Evolutionary conservation across 2,797 vertebrate genomes (phyloP).

Genomic region (Anisognathus igniventris): DNA sequence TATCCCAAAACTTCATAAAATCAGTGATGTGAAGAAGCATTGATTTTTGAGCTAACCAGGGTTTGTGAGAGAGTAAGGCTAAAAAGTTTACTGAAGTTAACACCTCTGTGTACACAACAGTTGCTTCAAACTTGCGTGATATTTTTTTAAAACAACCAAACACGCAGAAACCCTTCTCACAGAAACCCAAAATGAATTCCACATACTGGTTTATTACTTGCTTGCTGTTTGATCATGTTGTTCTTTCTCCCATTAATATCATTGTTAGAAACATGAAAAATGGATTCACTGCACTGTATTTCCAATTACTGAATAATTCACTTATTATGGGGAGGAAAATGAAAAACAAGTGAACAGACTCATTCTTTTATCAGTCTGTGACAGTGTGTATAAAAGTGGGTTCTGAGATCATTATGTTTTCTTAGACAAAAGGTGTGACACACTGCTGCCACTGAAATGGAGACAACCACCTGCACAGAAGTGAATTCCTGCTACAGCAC

Average conservation of each 20-base stretch:
- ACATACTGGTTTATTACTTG: background rate
- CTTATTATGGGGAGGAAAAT: background rate
- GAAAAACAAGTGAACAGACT: background rate
- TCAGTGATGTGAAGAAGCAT: constrained; percentile 74
- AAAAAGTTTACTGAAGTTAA: constrained; percentile 68
- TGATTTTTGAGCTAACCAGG: constrained; percentile 74
- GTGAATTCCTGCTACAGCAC: background rate
- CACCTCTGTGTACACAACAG: constrained; percentile 16
- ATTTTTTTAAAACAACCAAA: background rate
- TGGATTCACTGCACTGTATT: background rate
- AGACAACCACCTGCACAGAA: background rate
- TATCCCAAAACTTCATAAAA: constrained; percentile 79
- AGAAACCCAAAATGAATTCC: background rate
- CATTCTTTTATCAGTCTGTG: background rate
- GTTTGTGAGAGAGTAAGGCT: constrained; percentile 54
- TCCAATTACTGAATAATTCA: background rate
- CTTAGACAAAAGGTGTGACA: background rate
- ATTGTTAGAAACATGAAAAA: background rate
- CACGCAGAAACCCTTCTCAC: background rate
- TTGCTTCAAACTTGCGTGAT: constrained; percentile 3
- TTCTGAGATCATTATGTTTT: background rate
- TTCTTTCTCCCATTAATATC: background rate
- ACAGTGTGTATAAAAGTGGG: background rate
- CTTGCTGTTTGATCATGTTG: background rate
- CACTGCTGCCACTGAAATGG: background rate